Base-by-base conservation (phyloP, 2,888 invertebrate genomes). In the Congeria kusceri region DNA sequence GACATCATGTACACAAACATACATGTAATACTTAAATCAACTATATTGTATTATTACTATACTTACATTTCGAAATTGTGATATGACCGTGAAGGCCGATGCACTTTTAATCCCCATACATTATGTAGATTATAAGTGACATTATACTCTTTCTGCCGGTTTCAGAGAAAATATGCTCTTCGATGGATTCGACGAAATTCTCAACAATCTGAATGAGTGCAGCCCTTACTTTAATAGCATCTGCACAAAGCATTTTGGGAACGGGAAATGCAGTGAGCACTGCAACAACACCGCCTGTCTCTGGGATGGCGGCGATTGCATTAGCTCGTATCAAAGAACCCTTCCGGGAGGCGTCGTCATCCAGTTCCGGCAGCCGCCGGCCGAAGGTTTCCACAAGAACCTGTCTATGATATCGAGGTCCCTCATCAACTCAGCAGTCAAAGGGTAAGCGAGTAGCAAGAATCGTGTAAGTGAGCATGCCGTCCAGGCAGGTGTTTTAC, bases 181-280 rank as follows among this genome's bases (percentile, higher is more conserved):
- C 27, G 78, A 82, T 56, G 82, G 82, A 5, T 78, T 70, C 67
- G 78, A 82, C 47, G 11, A 39, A 0, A 32, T 61, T 2, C 29
- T 62, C 2, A 28, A n/a, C 7, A 20, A 27, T 11, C 59, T 79
- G 13, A 32, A n/a, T 3, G 82, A 82, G 62, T 82, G 82, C 44
- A 82, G 78, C 62, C 82, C 82, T 15, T 82, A 69, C 58, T 78
- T 78, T 20, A 20, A 78, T 66, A 82, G 78, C 27, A 56, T 76
- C 0, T 82, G 82, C 32, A 78, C 78, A 11, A 2, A 23, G 3
- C 65, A 65, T 11, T 73, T 79, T 44, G 57, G 67, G 15, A 66
- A 82, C 58, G 63, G 70, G 0, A 18, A 25, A 3, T 82, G 82
- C 53, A 63, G 76, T 23, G 44, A 49, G 15, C 44, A 64, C 13